phyloP scores from a whole-genome alignment of 92 coral and sea anemone genomes.

The Epizoanthus illoricatus region DNA sequence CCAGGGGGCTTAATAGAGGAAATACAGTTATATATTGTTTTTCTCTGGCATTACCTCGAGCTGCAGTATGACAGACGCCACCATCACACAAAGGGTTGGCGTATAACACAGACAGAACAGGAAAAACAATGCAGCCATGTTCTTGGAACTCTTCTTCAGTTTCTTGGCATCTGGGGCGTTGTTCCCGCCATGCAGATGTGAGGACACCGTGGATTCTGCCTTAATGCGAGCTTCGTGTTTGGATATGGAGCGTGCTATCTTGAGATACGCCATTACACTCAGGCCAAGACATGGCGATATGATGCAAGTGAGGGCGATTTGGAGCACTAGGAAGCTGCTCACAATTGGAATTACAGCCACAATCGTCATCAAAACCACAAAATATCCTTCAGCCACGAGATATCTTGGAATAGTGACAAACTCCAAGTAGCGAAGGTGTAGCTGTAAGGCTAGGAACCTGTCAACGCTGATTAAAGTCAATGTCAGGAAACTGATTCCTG shows the following conservation, averaged over 20 bases:
- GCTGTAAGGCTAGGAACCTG: constrained; percentile 25
- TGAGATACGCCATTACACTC: constrained; percentile 5
- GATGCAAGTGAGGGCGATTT: constrained; percentile 18
- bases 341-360: constrained; percentile 14
- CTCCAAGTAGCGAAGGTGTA: constrained; percentile 33
- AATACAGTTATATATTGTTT: too few species aligned
- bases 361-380: not conserved
- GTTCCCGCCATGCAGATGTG: not conserved
- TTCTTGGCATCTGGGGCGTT: not conserved
- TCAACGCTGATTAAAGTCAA: constrained; percentile 33
- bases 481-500: constrained; percentile 36
- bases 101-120: constrained; percentile 32
- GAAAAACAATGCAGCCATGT: constrained; percentile 29
- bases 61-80: constrained; percentile 8
- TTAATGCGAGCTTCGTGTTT: constrained; percentile 19
- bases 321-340: constrained; percentile 1
- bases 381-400: constrained; percentile 13
- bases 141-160: constrained; percentile 19
- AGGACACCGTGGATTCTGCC: not conserved
- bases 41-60: too few species aligned
- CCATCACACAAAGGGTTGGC: constrained; percentile 32
- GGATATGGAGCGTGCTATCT: constrained; percentile 28
- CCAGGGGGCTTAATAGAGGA: too few species aligned
- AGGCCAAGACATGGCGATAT: constrained; percentile 12
- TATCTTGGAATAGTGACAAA: constrained; percentile 26